phyloP scores from a whole-genome alignment of 2,113 vertebrate genomes.

The Callopanchax toddi region DNA sequence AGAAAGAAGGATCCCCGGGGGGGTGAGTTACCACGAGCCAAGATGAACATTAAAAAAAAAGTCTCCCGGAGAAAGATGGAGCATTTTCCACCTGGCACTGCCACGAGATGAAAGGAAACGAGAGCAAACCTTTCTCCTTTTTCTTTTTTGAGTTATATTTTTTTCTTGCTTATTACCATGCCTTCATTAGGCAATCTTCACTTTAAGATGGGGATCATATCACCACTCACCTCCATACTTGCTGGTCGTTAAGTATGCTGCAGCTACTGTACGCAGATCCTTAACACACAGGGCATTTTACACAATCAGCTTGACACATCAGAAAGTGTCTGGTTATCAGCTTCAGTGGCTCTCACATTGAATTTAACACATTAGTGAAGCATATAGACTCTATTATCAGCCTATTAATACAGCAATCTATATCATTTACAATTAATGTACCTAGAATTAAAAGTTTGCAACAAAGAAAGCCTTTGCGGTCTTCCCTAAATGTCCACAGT shows the following conservation, averaged over 20 bases:
- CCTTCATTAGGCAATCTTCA: constrained; percentile 65
- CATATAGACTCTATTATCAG: background rate
- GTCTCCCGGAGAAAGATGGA: constrained; percentile 61
- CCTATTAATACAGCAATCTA: constrained; percentile 1
- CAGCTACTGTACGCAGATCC: constrained; percentile 32
- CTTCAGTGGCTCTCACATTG: constrained; percentile 28
- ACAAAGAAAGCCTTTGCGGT: too few species aligned
- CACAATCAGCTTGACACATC: constrained; percentile 40
- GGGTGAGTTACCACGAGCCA: constrained; percentile 63
- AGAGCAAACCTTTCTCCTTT: constrained; percentile 55
- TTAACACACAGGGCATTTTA: constrained; percentile 52
- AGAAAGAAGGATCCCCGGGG: constrained; percentile 61
- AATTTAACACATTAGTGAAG: constrained; percentile 38
- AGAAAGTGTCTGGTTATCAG: constrained; percentile 37
- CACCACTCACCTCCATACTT: constrained; percentile 45
- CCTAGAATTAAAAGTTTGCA: background rate
- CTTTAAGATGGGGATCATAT: constrained; percentile 55
- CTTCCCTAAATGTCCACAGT: constrained; percentile 3
- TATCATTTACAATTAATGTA: too few species aligned
- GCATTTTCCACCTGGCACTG: constrained; percentile 67
- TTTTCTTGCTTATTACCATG: constrained; percentile 61
- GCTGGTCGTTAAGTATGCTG: constrained; percentile 44
- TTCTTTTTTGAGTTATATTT: constrained; percentile 33
- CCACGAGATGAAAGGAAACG: constrained; percentile 51
- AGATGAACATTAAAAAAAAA: constrained; percentile 61